Evolutionary conservation across 2,797 vertebrate species (phyloP), one percentile per base, ranked within the genome.

Genomic region (Microchirus variegatus): DNA sequence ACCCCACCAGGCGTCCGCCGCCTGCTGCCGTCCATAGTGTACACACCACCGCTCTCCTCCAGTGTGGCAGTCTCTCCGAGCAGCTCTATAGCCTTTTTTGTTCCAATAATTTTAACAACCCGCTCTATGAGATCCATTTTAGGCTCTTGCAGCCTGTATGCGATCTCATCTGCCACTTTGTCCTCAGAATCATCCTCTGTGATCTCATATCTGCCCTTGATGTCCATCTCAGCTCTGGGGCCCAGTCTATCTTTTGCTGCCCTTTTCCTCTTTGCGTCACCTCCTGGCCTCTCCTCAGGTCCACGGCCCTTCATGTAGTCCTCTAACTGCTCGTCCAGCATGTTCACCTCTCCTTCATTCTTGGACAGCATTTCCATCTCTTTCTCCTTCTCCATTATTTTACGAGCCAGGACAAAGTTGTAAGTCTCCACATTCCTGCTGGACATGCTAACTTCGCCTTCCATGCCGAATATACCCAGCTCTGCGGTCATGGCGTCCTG

Each of bases 1-100:
- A 99, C 98, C 0, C 98, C 98, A 0, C 98, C 97, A 0, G 98
- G 97, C 0, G 97, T 99, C 73, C 97, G 93, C 57, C 98, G 94
- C 80, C 98, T 92, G 80, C 94, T 96, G 69, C 97, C 96, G 73
- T 98, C 96, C 94, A 98, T 70, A 14, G 97, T 96, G 78, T 94
- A 94, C 57, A 99, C 90, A 1, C 97, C 98, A 2, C 98, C 97
- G 1, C 80, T 93, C 61, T 97, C 95, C 73, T 99, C 98, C 53
- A 99, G 90, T 9, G 95, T 95, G 22, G 95, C 91, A 0, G 97
- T 99, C 88, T 98, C 95, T 70, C 94, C 92, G 0, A 99, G 92
- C 45, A 99, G 90, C 60, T 98, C 96, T 1, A 99, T 95, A 10
- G 97, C 95, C 82, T 95, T 96, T 81, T 94, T 96, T 35, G 87